These are phyloP conservation scores for Xyrauchen texanus DNA, from an alignment of 2,113 vertebrate species.

Conservation along the genomic window DNA sequence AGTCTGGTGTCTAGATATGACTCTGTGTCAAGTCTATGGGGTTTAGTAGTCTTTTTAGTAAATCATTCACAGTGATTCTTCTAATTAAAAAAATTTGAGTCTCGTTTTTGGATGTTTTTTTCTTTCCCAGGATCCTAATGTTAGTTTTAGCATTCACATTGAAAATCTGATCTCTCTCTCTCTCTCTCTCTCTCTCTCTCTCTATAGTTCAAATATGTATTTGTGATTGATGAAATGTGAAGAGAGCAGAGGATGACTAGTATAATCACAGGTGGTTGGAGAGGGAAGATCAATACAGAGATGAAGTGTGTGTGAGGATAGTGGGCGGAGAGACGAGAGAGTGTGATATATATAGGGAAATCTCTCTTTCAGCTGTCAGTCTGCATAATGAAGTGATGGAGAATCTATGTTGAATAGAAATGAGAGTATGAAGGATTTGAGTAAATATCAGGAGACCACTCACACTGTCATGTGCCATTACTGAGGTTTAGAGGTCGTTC, in stretches of 20 bases:
- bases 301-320: neutral
- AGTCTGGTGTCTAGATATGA: too few relatives aligned
- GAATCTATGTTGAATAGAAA: constrained; percentile 22
- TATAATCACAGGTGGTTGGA: constrained; percentile 37
- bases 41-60: too few relatives aligned
- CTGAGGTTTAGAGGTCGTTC: neutral
- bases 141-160: too few relatives aligned
- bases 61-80: too few relatives aligned
- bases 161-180: neutral
- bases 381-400: constrained; percentile 21
- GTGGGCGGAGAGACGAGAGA: neutral
- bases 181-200: constrained; percentile 39
- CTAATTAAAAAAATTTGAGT: too few relatives aligned
- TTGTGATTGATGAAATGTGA: constrained; percentile 36
- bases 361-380: constrained; percentile 33
- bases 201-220: neutral
- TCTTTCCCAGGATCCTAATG: too few relatives aligned
- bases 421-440: constrained; percentile 5
- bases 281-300: constrained; percentile 44
- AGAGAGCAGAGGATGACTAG: neutral
- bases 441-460: neutral
- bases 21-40: too few relatives aligned
- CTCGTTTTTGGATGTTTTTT: too few relatives aligned
- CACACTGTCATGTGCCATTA: neutral
- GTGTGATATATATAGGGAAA: neutral